Evolutionary conservation across 2,113 vertebrate genomes (phyloP), one percentile per base, ranked within the genome.

Genomic region (Rana temporaria): DNA sequence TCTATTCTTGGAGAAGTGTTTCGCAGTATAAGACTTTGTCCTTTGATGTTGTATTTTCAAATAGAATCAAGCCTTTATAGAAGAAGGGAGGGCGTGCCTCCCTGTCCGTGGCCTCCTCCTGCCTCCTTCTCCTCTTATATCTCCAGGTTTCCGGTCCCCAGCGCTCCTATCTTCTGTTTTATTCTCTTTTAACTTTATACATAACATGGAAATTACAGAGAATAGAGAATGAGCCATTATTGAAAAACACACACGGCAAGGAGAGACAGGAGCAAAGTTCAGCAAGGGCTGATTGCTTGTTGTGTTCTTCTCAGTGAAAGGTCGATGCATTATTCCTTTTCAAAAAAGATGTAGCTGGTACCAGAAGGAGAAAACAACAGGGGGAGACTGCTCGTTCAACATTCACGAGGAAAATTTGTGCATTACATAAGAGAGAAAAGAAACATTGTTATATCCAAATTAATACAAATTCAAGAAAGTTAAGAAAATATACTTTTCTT

Each of bases 111-210:
- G 19, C 16, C 42, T 62, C 73, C 9, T 16, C 18, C 20, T 24
- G 19, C 9, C 14, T 24, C 63, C 4, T 26, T 32, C 53, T 6
- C 53, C 76, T 53, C 63, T 34, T 30, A 30, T 66, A 68, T 67
- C 77, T 17, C 26, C 77, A 79, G 77, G 64, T 79, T 79, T 19
- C 30, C 18, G 52, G 52, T 38, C 77, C 66, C 77, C 19, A 30
- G 77, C n/a, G 53, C 77, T 68, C 77, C 62, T n/a, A 32, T 68
- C 77, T 79, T 79, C 63, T 79, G 77, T 79, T 79, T 79, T 79
- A 79, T 79, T 79, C 77, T 30, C 77, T 79, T 79, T 79, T 79
- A 79, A 79, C 42, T 68, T 79, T 79, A 56, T 79, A 57, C 77
- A 68, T 68, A 68, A 79, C 64, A 79, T 67, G 64, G 53, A 79